Evolutionary conservation across 2,113 vertebrate species (phyloP), one percentile per base, ranked within the genome.

Genomic region (Pandion haliaetus): DNA sequence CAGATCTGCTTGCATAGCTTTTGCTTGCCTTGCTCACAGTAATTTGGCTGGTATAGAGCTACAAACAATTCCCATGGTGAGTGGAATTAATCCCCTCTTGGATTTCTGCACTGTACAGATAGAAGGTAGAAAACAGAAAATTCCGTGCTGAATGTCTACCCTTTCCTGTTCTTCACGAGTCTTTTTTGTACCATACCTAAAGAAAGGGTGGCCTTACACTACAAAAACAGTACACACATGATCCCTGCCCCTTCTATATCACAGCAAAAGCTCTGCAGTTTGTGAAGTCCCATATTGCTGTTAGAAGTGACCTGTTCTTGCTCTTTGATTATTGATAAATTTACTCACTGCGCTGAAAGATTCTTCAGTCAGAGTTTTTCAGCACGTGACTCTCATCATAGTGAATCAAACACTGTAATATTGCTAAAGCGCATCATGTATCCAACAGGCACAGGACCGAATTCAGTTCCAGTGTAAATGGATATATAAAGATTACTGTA

Each of bases 331-430:
- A 95, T 65, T 81, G 78, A 69, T 78, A 67, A 6, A 0, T 92
- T 89, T 92, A 84, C 45, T 90, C 67, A 54, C 79, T 67, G 81
- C 9, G 4, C 62, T 89, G 74, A 93, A 84, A 72, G 74, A 91
- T 89, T 80, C 76, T 98, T 91, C 50, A 74, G 86, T 89, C 67
- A 17, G 71, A 69, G 54, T 59, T 88, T 95, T 94, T 88, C 83
- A 90, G 87, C 70, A 61, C 55, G 12, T 45, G 93, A 90, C 92
- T 96, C 54, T 97, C 88, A 52, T 76, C 57, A n/a, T 31, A 61
- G 85, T 96, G 91, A 94, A 96, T 88, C 50, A 96, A 94, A 71
- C 40, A 34, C 67, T 94, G 29, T 40, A 86, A 86, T 66, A 80
- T 72, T 71, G 77, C 77, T 86, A 71, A 89, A 94, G 69, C n/a